phyloP scores from a whole-genome alignment of 2,888 invertebrate genomes.

The Eumerus sabulonum region DNA sequence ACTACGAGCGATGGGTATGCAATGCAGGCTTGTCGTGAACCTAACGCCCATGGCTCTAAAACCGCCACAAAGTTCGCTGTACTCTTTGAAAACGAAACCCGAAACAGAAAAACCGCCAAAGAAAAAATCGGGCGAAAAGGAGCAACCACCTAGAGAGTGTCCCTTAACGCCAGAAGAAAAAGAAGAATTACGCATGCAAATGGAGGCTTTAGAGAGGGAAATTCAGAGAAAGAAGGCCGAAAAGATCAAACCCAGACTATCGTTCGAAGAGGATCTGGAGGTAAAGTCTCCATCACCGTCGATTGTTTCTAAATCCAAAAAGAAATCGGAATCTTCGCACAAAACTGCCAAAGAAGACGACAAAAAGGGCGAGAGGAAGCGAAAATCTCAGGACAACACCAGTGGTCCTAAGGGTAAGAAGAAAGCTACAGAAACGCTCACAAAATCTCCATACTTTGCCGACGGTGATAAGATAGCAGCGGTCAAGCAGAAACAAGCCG shows the following conservation, averaged over 20 bases:
- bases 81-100: constrained; percentile 80
- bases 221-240: constrained; percentile 22
- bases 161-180: constrained; percentile 72
- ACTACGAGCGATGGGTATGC: constrained; percentile 88
- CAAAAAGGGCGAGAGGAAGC: constrained; percentile 24
- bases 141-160: constrained; percentile 25
- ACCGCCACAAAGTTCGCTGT: constrained; percentile 83
- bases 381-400: constrained; percentile 31
- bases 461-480: not conserved
- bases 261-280: constrained; percentile 50
- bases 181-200: constrained; percentile 35
- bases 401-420: constrained; percentile 28
- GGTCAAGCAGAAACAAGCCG: not conserved
- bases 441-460: constrained; percentile 28
- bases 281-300: constrained; percentile 1
- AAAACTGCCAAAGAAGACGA: not conserved
- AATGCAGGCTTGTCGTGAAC: constrained; percentile 89
- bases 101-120: constrained; percentile 2
- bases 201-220: constrained; percentile 36
- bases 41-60: constrained; percentile 88
- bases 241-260: constrained; percentile 31
- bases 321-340: not conserved
- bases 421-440: not conserved
- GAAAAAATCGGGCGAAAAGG: constrained; percentile 15
- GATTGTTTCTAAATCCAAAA: too few relatives aligned